Evolutionary conservation across 2,888 invertebrate genomes (phyloP).

Genomic region (Macrophya annulata): DNA sequence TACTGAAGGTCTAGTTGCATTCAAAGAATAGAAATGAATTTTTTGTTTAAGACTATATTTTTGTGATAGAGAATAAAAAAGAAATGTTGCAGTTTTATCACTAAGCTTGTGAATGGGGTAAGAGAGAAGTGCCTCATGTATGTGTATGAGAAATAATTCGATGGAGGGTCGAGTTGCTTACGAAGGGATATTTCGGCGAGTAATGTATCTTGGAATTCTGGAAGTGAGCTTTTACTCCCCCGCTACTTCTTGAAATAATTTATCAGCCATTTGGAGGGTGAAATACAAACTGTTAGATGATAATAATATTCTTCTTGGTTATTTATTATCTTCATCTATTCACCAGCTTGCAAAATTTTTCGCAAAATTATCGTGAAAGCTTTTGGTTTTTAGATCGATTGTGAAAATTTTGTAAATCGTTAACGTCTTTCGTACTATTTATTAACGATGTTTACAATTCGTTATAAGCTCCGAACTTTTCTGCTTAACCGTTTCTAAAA

Average conservation of each 20-base stretch:
- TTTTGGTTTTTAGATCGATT: not conserved
- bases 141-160: slow-evolving; percentile 30
- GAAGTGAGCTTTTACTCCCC: not conserved
- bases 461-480: not conserved
- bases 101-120: slow-evolving; percentile 2
- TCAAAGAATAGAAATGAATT: not conserved
- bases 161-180: slow-evolving; percentile 9
- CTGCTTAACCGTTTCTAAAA: not conserved
- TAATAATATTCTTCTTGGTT: not conserved
- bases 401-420: not conserved
- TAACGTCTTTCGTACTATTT: not conserved
- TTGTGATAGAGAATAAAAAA: not conserved
- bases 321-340: not conserved
- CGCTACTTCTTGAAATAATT: not conserved
- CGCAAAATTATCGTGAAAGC: not conserved
- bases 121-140: slow-evolving; percentile 11
- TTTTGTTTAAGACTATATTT: not conserved
- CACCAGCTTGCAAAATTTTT: not conserved
- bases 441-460: not conserved
- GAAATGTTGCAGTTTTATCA: not conserved
- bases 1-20: not conserved
- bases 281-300: slow-evolving; percentile 6
- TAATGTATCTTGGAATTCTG: slow-evolving; percentile 10
- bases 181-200: slow-evolving; percentile 11
- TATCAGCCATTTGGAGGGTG: slow-evolving; percentile 26